Evolutionary conservation across 1,140 invertebrate species (phyloP), one percentile per base, ranked within the genome.

Genomic region (Cyrtorhinus lividipennis): DNA sequence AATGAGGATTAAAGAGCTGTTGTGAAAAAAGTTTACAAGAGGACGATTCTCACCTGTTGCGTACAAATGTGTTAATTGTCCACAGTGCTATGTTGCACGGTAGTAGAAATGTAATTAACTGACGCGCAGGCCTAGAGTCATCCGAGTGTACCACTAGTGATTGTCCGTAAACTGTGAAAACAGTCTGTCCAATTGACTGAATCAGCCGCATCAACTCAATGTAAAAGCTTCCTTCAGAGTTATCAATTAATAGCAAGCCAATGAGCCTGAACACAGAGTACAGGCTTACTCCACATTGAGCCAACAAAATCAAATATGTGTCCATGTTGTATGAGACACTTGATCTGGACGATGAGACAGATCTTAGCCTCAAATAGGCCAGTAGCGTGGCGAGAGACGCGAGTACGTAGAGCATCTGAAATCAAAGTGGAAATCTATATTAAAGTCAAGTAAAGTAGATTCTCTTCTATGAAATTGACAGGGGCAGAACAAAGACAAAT

Each of bases 331-430:
- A 68, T 80, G 79, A 68, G 87, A 86, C 46, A 8, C 5, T 15
- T 15, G 30, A 38, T 38, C 5, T 8, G 15, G 30, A 38, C 30
- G 30, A 8, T 38, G 30, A 38, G 15, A 15, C 15, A 5, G 30
- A 38, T 8, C 30, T 5, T 38, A 38, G 15, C 30, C 15, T 38
- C 5, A 38, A 15, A 38, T 5, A 38, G 5, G 30, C 30, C 30
- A 38, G 30, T 38, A 38, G 5, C 15, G 15, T 38, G 5, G 30
- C 30, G 5, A 38, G 5, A 8, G 15, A 38, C 15, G 30, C 15
- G 30, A 82, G 72, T 65, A 81, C 79, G 71, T 84, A 87, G 10
- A 85, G 74, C 68, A 84, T 84, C 2, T 84, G 78, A 1, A 84
- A 85, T 26, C 77, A 80, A 67, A 86, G 79, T n/a, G n/a, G n/a